Evolutionary conservation across 2,113 vertebrate species (phyloP).

Genomic region (Fulica atra): DNA sequence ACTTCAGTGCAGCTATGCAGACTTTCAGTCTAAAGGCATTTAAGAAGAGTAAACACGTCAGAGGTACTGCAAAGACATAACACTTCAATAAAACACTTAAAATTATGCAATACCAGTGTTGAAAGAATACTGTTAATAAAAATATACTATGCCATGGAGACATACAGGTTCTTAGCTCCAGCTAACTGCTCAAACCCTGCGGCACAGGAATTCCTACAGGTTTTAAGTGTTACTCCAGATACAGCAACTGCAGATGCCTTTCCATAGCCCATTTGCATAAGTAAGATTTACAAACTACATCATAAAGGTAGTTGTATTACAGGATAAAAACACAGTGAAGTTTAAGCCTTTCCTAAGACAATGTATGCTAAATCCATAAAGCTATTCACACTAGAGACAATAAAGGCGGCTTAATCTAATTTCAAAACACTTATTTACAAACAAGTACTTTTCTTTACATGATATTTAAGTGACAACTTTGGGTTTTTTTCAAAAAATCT

Average conservation of each 20-base stretch:
- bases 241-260: background rate
- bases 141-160: background rate
- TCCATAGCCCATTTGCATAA: background rate
- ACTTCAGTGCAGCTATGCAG: background rate
- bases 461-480: background rate
- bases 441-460: background rate
- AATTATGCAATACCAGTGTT: background rate
- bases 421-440: background rate
- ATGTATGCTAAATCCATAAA: background rate
- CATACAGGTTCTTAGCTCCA: accelerated
- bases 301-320: background rate
- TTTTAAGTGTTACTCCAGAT: background rate
- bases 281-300: background rate
- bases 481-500: background rate
- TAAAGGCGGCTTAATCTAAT: background rate
- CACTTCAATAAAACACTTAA: background rate
- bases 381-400: accelerated
- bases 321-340: background rate
- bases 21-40: background rate
- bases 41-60: background rate
- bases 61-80: background rate
- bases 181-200: background rate
- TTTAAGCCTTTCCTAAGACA: background rate
- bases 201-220: background rate
- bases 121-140: background rate